Evolutionary conservation across 1,140 invertebrate species (phyloP).

Genomic region (Pissodes strobi): DNA sequence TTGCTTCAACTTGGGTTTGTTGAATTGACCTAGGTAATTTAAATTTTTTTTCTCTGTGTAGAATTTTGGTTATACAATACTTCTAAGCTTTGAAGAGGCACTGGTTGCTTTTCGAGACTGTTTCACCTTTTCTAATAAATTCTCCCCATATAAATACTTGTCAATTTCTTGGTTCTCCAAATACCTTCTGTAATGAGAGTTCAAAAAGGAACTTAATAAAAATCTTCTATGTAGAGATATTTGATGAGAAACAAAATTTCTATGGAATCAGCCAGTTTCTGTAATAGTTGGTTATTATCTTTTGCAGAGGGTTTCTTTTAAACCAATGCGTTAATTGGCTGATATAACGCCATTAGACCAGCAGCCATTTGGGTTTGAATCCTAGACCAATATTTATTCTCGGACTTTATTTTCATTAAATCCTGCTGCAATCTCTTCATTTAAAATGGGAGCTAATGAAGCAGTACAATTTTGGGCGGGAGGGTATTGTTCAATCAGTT

Average conservation of each 20-base stretch:
- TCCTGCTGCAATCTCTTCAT: neutral
- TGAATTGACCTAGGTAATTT: neutral
- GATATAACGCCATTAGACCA: neutral
- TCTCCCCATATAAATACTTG: no score
- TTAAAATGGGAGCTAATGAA: no score
- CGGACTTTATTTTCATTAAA: neutral
- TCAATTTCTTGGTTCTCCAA: neutral
- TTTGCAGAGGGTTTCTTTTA: neutral
- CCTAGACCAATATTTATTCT: neutral
- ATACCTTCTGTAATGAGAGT: neutral
- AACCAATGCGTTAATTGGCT: no score
- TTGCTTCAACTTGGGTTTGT: no score
- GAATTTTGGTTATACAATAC: no score
- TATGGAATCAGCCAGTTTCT: neutral
- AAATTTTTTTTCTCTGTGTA: neutral
- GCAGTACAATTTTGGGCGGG: neutral
- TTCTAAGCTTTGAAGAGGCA: no score
- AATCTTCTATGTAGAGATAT: neutral
- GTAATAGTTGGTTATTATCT: no score
- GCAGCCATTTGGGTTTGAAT: neutral
- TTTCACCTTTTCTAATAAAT: neutral
- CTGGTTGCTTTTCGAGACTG: neutral
- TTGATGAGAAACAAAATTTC: neutral
- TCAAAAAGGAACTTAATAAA: no score
- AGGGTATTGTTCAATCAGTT: neutral